Evolutionary conservation across 2,888 invertebrate species (phyloP).

Genomic region (Dorcus parallelipipedus): DNA sequence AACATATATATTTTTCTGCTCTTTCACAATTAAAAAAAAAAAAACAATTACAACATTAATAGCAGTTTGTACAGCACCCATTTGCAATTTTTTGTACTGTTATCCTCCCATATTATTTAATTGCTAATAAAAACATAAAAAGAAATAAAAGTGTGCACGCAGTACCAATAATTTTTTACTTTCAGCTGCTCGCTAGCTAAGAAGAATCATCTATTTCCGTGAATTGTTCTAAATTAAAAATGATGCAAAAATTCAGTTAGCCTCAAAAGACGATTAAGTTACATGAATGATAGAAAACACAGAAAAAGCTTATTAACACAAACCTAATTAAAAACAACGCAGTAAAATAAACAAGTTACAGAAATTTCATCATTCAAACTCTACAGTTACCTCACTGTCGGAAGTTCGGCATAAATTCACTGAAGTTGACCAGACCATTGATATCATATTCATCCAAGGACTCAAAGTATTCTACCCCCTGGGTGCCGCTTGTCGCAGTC

Average conservation of each 20-base stretch:
- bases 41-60: not conserved
- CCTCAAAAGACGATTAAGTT: no score
- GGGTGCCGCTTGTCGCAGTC: slow-evolving; percentile 35
- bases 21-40: not conserved
- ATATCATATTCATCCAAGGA: slow-evolving; percentile 44
- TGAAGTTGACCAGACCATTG: slow-evolving; percentile 42
- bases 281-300: no score
- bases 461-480: slow-evolving; percentile 44
- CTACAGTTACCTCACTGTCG: slow-evolving; percentile 20
- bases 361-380: slow-evolving; percentile 4
- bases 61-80: slow-evolving; percentile 8
- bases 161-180: no score
- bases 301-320: not conserved
- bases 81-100: slow-evolving; percentile 12
- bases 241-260: slow-evolving; percentile 1
- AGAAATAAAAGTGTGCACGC: no score
- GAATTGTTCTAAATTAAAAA: not conserved
- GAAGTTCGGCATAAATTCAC: slow-evolving; percentile 38
- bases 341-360: not conserved
- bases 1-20: not conserved
- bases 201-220: not conserved
- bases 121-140: no score
- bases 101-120: not conserved
- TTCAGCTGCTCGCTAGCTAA: no score
- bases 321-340: not conserved